A percentile compares a stretch with the other conserved stretches of the same genome.
Conservation (phyloP, 2,113 vertebrate genomes). For the Callipepla squamata region DNA sequence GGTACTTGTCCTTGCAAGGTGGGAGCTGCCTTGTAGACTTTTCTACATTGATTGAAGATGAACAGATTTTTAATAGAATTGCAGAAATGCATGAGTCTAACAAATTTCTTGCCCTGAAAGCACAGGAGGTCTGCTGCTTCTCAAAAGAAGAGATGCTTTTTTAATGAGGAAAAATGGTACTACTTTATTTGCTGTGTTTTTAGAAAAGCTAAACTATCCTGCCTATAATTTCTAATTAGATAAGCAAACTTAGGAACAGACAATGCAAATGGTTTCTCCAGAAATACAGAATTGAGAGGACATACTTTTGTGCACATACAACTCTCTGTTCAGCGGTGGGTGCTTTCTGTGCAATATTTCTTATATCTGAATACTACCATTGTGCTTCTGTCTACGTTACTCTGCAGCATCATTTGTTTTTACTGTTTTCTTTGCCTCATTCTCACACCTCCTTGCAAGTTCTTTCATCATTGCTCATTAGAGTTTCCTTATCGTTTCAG, state of each 20-base stretch:
- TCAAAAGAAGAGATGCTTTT: not conserved
- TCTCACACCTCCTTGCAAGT: not conserved
- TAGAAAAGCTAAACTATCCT: not conserved
- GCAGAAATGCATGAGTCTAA: not conserved
- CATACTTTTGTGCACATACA: not conserved
- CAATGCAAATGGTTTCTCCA: not conserved
- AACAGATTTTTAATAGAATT: not conserved
- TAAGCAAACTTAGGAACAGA: not conserved
- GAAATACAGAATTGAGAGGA: not conserved
- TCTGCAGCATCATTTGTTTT: not conserved
- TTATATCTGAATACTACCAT: not conserved
- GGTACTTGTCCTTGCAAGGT: not conserved
- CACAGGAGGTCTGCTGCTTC: not conserved
- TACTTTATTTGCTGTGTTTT: not conserved
- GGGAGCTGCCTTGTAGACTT: not conserved
- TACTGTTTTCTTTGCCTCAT: not conserved
- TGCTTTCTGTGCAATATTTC: not conserved
- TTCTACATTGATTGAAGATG: not conserved
- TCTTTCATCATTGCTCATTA: not conserved
- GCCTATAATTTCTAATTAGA: constrained; percentile 31
- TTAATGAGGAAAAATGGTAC: constrained; percentile 36
- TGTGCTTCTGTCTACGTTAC: not conserved
- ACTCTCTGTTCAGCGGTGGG: not conserved
- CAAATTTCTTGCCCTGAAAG: not conserved
- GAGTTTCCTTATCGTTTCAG: not conserved